These are phyloP conservation scores for Pavo muticus DNA, from an alignment of 2,113 vertebrate genomes.

Conservation along the genomic window DNA sequence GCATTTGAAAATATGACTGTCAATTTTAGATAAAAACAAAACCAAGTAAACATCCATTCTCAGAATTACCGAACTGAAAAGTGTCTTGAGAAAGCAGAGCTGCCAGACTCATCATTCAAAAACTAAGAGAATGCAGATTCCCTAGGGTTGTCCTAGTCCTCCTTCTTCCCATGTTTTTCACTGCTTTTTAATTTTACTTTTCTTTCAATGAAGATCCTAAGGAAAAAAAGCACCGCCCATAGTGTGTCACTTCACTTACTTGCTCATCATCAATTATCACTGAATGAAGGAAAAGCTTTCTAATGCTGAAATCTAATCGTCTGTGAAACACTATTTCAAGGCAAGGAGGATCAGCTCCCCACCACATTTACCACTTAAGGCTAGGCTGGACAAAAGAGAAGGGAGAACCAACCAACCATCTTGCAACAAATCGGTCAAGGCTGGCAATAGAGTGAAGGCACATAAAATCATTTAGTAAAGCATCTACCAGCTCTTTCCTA, in stretches of 20 bases:
- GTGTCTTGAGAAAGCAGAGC: background rate
- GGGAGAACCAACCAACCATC: background rate
- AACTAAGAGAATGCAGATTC: background rate
- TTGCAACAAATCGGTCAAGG: accelerated
- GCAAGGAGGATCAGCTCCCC: background rate
- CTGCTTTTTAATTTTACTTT: background rate
- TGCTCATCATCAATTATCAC: conserved; percentile 21
- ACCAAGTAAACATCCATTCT: background rate
- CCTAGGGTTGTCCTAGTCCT: background rate
- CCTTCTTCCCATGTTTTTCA: background rate
- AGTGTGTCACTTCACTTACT: conserved; percentile 6
- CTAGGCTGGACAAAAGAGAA: background rate
- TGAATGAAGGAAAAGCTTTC: conserved; percentile 8
- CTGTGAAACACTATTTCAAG: background rate
- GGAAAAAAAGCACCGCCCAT: conserved; percentile 5
- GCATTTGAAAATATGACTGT: background rate
- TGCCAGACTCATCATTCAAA: background rate
- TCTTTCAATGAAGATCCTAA: background rate
- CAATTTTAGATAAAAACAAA: background rate
- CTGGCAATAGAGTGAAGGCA: background rate
- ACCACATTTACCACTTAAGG: background rate
- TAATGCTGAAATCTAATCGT: background rate
- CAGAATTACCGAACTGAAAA: background rate
- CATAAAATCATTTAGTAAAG: background rate
- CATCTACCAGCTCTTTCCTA: background rate